Evolutionary conservation across 2,113 vertebrate species (phyloP), one percentile per base, ranked within the genome.

Genomic region (Crotophaga sulcirostris): DNA sequence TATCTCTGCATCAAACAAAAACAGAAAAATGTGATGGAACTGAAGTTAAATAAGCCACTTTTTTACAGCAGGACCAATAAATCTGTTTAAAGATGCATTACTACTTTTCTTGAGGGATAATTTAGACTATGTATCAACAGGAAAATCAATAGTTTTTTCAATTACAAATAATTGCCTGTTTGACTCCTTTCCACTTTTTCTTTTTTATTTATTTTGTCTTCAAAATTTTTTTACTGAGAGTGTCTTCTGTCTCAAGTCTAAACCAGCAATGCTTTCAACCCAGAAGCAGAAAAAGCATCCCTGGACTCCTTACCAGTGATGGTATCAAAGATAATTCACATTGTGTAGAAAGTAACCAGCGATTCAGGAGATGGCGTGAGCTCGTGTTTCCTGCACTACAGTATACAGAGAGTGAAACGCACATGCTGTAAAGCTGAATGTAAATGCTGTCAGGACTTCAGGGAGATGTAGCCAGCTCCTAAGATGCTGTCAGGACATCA

Each of bases 71-170:
- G 94, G 94, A 94, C 94, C 93, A 97, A 98, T 98, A 98, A 97
- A 98, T 98, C 98, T 98, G 96, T 97, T 98, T 98, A 98, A 98
- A 98, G 98, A 98, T 98, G 94, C 98, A 98, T 98, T 98, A 93
- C 97, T 97, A 97, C 98, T 98, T 98, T 98, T 98, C 98, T 98
- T 98, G 97, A 97, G 97, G 98, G 97, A 98, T 98, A 98, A 98
- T 98, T 98, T 98, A 98, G 97, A 97, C 97, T 96, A 98, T 98
- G 97, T 98, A 98, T 98, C 98, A 98, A 98, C 98, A 97, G 96
- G 91, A 97, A 98, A 98, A 98, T 98, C 98, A 97, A 98, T 98
- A 98, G 75, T 94, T 98, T 98, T 98, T 98, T 98, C 97, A 97
- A 96, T 98, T 98, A 97, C 97, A 97, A 98, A 98, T 98, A 98